Evolutionary conservation across 2,888 invertebrate species (phyloP).

Genomic region (Pomacea canaliculata): DNA sequence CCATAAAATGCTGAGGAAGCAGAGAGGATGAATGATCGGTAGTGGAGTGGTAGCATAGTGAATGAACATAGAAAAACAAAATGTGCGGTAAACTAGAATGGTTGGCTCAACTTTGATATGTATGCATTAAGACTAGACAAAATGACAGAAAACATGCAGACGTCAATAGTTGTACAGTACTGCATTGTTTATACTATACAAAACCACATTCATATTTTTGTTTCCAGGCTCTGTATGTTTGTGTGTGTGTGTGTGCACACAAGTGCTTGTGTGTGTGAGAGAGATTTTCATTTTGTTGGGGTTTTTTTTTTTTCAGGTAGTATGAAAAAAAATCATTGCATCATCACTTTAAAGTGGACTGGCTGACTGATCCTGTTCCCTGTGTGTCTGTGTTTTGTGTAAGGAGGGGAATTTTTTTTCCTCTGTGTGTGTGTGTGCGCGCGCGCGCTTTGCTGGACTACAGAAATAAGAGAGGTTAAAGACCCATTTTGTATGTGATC

Average conservation of each 20-base stretch:
- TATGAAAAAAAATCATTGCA: background rate
- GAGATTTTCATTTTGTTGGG: background rate
- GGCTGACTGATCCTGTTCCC: background rate
- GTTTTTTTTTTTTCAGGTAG: background rate
- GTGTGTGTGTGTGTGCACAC: background rate
- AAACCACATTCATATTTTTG: constrained; percentile 24
- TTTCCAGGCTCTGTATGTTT: constrained; percentile 4
- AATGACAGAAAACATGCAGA: constrained; percentile 2
- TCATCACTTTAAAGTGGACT: background rate
- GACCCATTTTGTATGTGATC: too few relatives aligned
- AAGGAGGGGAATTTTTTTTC: too few relatives aligned
- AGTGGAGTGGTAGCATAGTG: background rate
- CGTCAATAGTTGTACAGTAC: background rate
- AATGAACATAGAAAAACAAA: background rate
- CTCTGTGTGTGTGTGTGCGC: too few relatives aligned
- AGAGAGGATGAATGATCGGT: background rate
- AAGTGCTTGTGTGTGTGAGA: background rate
- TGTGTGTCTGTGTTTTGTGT: too few relatives aligned
- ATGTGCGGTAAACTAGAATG: too few relatives aligned
- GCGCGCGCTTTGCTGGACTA: too few relatives aligned
- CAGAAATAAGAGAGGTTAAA: too few relatives aligned
- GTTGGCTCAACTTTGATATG: background rate
- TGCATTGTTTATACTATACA: constrained; percentile 18
- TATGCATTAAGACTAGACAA: background rate
- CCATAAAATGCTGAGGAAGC: background rate